Base-by-base conservation (phyloP, 2,797 vertebrate species). In the Crenichthys baileyi region DNA sequence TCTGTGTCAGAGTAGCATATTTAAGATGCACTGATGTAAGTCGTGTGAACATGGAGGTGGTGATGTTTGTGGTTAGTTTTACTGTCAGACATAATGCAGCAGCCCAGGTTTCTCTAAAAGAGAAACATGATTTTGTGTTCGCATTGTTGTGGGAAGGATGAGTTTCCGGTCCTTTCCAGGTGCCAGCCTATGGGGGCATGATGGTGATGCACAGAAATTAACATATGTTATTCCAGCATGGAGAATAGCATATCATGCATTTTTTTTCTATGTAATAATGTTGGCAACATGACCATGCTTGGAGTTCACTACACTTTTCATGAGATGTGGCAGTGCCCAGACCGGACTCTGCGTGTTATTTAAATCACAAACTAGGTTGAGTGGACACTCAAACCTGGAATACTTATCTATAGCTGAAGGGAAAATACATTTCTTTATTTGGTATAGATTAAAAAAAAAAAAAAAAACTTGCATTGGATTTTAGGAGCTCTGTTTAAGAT, bases 1-100 rank as follows among this genome's bases (percentile, higher is more conserved):
- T 77, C 81, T 60, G 39, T 65, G 72, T 75, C 79, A 26, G 48
- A 18, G 73, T 56, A 79, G 65, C 79, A 77, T 80, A 31, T 83
- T 90, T 86, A 85, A 89, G 86, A 79, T 87, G 83, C 77, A 75
- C 65, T 77, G 65, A 50, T 84, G 46, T 51, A 83, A 24, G 44
- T 26, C 75, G 7, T 74, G 80, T 71, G 77, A 83, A 79, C 68
- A 86, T 63, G 18, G 48, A 22, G 53, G 39, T 48, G 56, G 44
- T 68, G 70, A 78, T 70, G 74, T 44, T 61, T 56, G 41, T 58
- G 76, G 84, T 85, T 80, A 73, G 73, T 76, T 84, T 79, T n/a
- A 63, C 50, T 84, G 75, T 74, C 77, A 60, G 48, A 18, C 48
- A 60, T 72, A 67, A 82, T 72, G 79, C 58, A 74, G 73, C 3